Evolutionary conservation across 1,140 invertebrate species (phyloP), one percentile per base, ranked within the genome.

Genomic region (Drosophila serrata): DNA sequence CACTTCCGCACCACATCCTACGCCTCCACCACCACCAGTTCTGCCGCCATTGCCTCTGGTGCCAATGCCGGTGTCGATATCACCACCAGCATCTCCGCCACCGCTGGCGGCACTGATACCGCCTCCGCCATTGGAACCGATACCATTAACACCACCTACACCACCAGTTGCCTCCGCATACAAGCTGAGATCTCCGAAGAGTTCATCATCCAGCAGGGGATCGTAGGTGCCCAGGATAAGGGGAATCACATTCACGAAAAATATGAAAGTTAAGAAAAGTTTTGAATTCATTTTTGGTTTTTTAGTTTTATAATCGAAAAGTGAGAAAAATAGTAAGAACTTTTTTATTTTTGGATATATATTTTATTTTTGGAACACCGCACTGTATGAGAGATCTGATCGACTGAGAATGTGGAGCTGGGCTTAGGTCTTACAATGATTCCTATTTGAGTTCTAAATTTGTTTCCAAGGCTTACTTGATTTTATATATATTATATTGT

Each of bases 241-340:
- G 4, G 60, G 24, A 13, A 72, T 46, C 39, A 42, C 43, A 35
- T 59, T 49, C 45, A 76, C 48, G 17, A 77, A 39, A 17, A 62
- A 51, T 6, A 62, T n/a, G 1, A 39, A 4, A 51, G 22, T 11
- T 2, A 62, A 29, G 12, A 62, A 13, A 6, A 74, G 39, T 40
- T 48, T 82, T 9, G 24, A 35, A 29, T 15, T 27, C 22, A 27
- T 82, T 82, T 82, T 70, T 33, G 7, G 15, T 4, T 42, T 42
- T 8, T 5, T 27, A 5, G n/a, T 27, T n/a, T 48, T n/a, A 4
- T 12, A 11, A 48, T 48, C 15, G 24, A 46, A 46, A 46, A 24
- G 8, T 9, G 1, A 2, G 8, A 27, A 27, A 29, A 46, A 9
- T n/a, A 46, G 22, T 13, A 4, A 46, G 13, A 13, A 27, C 22